A percentile compares a stretch with the other conserved stretches of the same genome.
These are phyloP conservation scores for Todus mexicanus DNA, from an alignment of 2,797 vertebrate genomes.

Conservation along the genomic window DNA sequence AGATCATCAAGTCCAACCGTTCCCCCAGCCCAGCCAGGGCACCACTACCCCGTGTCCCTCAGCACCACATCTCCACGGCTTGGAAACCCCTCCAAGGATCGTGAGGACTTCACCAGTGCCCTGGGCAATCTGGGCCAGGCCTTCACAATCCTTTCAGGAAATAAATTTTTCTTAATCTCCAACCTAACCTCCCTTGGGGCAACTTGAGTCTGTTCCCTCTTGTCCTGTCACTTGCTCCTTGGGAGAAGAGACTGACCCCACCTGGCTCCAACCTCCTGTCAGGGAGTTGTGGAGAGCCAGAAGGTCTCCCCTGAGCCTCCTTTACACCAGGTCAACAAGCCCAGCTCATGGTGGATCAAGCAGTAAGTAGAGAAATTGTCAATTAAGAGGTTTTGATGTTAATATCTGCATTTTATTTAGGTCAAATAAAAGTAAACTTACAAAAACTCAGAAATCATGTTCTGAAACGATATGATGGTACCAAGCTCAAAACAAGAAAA, in stretches of 20 bases:
- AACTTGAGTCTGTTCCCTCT: not conserved
- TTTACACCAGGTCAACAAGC: not conserved
- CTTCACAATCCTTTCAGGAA: not conserved
- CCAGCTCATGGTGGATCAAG: not conserved
- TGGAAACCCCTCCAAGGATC: not conserved
- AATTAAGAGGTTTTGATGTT: not conserved
- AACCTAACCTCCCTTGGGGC: not conserved
- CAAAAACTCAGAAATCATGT: not conserved
- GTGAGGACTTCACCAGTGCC: not conserved
- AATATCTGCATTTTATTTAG: not conserved
- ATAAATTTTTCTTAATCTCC: not conserved
- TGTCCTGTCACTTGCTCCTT: not conserved
- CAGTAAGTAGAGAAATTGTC: not conserved
- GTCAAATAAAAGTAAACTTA: not conserved
- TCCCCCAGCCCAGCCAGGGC: not conserved
- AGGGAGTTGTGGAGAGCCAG: not conserved
- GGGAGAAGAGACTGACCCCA: not conserved
- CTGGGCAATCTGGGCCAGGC: not conserved
- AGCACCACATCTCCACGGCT: not conserved
- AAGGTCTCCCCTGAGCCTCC: not conserved
- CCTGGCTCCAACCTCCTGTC: too few species aligned
- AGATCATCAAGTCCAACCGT: not conserved
- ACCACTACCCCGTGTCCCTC: not conserved
- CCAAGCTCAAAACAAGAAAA: not conserved
- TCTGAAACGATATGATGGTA: accelerated